A percentile compares a stretch with the other conserved stretches of the same genome.
These are phyloP conservation scores for Blennius ocellaris DNA, from an alignment of 2,113 vertebrate genomes.

Conservation along the genomic window DNA sequence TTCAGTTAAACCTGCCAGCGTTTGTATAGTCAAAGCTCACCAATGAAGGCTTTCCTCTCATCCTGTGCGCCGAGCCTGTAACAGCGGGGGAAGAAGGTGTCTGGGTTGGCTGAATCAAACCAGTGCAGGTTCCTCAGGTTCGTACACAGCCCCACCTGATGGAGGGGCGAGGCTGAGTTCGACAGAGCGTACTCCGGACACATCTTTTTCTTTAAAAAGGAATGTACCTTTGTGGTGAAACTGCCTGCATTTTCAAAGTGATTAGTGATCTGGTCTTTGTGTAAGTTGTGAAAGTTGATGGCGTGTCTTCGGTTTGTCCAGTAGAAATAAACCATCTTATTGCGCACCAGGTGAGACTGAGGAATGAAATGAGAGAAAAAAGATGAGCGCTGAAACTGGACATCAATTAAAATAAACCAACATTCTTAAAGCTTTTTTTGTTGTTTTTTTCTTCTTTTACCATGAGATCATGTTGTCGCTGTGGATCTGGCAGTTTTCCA, in stretches of 20 bases:
- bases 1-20: not conserved
- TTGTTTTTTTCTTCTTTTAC: slow-evolving; percentile 75
- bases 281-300: slow-evolving; percentile 76
- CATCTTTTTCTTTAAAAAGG: not conserved
- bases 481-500: slow-evolving; percentile 67
- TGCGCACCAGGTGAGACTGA: slow-evolving; percentile 86
- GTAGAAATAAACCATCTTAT: slow-evolving; percentile 88
- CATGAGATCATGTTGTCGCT: slow-evolving; percentile 84
- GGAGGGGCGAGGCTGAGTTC: not conserved
- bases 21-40: slow-evolving; percentile 76
- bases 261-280: slow-evolving; percentile 89
- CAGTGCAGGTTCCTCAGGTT: slow-evolving; percentile 89
- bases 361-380: not conserved
- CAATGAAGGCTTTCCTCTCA: slow-evolving; percentile 89
- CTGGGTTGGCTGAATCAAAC: slow-evolving; percentile 86
- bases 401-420: not conserved
- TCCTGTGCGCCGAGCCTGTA: slow-evolving; percentile 83
- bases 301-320: slow-evolving; percentile 84
- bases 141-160: slow-evolving; percentile 89
- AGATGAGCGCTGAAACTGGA: not conserved
- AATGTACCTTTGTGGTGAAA: slow-evolving; percentile 89
- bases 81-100: slow-evolving; percentile 92
- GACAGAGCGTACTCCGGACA: not conserved
- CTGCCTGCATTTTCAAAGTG: slow-evolving; percentile 83
- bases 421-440: not conserved